Conservation (phyloP, 2,888 invertebrate species). For the Dichetophora obliterata region DNA sequence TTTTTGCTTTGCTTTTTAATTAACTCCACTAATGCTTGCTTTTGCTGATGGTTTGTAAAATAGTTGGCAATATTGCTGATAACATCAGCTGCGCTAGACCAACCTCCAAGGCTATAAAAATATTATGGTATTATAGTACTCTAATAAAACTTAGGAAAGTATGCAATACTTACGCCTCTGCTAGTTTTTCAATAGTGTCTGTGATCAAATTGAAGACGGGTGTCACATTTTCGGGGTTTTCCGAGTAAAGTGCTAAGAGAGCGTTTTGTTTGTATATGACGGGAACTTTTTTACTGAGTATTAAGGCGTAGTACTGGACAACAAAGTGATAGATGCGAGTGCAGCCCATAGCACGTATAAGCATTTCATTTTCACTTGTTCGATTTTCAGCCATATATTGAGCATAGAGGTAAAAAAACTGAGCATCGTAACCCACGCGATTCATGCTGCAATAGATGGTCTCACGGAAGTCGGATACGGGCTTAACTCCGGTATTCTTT, state of each 20-base stretch:
- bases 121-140: background rate
- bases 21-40: conserved; percentile 51
- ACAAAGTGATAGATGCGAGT: conserved; percentile 71
- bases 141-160: background rate
- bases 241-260: conserved; percentile 70
- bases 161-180: conserved; percentile 54
- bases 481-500: conserved; percentile 29
- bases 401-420: conserved; percentile 76
- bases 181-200: conserved; percentile 48
- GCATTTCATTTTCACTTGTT: conserved; percentile 76
- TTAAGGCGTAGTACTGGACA: conserved; percentile 70
- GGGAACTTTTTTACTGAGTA: conserved; percentile 58
- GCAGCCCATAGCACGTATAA: conserved; percentile 79
- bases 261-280: conserved; percentile 52
- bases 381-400: conserved; percentile 73
- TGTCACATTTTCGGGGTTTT: conserved; percentile 68
- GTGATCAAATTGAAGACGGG: conserved; percentile 54
- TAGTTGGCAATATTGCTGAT: conserved; percentile 54
- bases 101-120: conserved; percentile 54
- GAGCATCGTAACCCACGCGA: conserved; percentile 58
- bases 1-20: conserved; percentile 43
- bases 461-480: conserved; percentile 57
- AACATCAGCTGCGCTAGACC: conserved; percentile 54
- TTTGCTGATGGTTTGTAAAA: conserved; percentile 56
- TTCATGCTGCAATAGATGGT: conserved; percentile 56